Conservation (phyloP, 2,797 vertebrate species). For the Sparus aurata region DNA sequence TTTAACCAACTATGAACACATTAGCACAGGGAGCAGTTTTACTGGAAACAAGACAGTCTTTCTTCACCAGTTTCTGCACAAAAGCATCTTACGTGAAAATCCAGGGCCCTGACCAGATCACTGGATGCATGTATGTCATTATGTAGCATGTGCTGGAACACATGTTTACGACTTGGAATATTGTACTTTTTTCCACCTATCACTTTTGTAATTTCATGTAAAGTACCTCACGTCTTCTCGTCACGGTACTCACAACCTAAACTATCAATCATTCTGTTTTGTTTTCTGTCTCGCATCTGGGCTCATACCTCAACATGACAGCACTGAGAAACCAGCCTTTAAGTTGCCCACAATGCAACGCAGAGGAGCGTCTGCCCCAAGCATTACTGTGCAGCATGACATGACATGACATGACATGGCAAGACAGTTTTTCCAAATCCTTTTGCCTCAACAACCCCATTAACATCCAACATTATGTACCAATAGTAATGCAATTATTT, state of each 20-base stretch:
- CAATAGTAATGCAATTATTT: no score
- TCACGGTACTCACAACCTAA: slow-evolving; percentile 24
- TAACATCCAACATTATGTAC: slow-evolving; percentile 25
- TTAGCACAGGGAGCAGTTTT: neutral
- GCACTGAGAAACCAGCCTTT: slow-evolving; percentile 45
- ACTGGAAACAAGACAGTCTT: neutral
- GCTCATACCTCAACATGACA: slow-evolving; percentile 34
- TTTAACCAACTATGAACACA: slow-evolving; percentile 7
- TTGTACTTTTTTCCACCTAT: slow-evolving; percentile 32
- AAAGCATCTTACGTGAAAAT: slow-evolving; percentile 21
- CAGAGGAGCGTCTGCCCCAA: slow-evolving; percentile 22
- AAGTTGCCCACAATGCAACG: slow-evolving; percentile 32
- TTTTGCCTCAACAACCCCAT: neutral
- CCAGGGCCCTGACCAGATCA: slow-evolving; percentile 17
- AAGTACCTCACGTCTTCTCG: slow-evolving; percentile 8
- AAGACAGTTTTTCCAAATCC: slow-evolving; percentile 1
- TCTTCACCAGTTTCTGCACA: slow-evolving; percentile 8
- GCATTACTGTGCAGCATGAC: slow-evolving; percentile 17
- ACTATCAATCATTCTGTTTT: slow-evolving; percentile 27
- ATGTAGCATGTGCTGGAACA: slow-evolving; percentile 21
- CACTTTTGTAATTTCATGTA: slow-evolving; percentile 26
- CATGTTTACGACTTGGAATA: slow-evolving; percentile 35
- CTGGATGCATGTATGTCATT: slow-evolving; percentile 19
- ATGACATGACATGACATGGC: slow-evolving; percentile 17
- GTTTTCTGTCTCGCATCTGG: slow-evolving; percentile 28